Percentiles rank a stretch among this genome's conserved stretches.
These are phyloP conservation scores for Cerastis leucographa DNA, from an alignment of 2,888 invertebrate species.

Conservation along the genomic window DNA sequence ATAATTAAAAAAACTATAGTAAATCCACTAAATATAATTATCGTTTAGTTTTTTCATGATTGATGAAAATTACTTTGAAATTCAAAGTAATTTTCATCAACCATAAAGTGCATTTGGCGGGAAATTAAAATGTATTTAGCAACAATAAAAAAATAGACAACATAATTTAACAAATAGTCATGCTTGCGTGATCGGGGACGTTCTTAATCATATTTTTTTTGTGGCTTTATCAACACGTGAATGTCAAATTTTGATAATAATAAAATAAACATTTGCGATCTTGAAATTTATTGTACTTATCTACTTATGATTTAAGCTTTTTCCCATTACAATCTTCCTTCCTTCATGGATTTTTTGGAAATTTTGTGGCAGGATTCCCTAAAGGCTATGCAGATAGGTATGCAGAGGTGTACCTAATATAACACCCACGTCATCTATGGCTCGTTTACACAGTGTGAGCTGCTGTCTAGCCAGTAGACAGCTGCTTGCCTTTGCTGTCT, in stretches of 20 bases:
- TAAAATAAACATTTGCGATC: background rate
- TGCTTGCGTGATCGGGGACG: slow-evolving; percentile 11
- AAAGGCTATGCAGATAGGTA: too few species aligned
- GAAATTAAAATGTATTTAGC: slow-evolving; percentile 28
- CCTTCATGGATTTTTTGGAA: too few species aligned
- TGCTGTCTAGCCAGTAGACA: too few species aligned
- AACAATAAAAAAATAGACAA: slow-evolving; percentile 4
- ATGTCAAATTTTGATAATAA: slow-evolving; percentile 12
- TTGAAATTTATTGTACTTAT: background rate
- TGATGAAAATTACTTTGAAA: too few species aligned
- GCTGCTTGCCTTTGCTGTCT: too few species aligned
- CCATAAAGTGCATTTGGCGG: slow-evolving; percentile 12
- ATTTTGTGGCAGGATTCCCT: too few species aligned
- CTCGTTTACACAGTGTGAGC: too few species aligned
- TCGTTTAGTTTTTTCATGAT: background rate
- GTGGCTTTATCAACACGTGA: background rate
- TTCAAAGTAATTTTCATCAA: slow-evolving; percentile 14
- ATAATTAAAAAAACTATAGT: background rate
- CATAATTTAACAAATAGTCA: slow-evolving; percentile 24
- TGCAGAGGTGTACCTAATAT: too few species aligned
- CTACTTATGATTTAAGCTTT: background rate
- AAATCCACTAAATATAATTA: background rate
- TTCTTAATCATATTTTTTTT: slow-evolving; percentile 5
- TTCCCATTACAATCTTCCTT: too few species aligned
- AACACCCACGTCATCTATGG: too few species aligned